Evolutionary conservation across 2,888 invertebrate genomes (phyloP), one percentile per base, ranked within the genome.

Genomic region (Acleris emargana): DNA sequence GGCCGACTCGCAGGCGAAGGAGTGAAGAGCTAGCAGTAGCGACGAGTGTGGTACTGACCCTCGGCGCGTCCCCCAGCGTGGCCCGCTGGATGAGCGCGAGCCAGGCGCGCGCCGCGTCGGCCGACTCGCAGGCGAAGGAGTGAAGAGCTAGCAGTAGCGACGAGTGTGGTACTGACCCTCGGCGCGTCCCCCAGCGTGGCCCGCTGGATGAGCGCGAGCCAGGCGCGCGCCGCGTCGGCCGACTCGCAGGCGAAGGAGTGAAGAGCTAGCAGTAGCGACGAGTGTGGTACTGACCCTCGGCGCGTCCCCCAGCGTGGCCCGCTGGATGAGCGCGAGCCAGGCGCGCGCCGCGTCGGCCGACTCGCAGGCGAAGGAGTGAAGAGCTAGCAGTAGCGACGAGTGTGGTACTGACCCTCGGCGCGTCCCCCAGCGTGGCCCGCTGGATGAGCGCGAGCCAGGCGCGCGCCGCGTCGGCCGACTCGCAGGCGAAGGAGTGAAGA

Each of bases 281-380:
- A 0, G 25, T n/a, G 47, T 18, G 47, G 47, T 13, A 18, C 20
- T 43, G 2, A 95, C 95, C 62, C 93, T 90, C 89, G 64, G 95
- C 93, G 68, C 76, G 75, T 61, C 77, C 69, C 45, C 82, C 11
- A 95, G 93, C 71, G 96, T 96, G 76, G 88, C 88, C 72, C 87
- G 82, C 71, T 85, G 83, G 9, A 90, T 81, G 77, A 89, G 88
- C 77, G 84, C 84, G 54, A 97, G 93, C 97, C 97, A 97, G 61
- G 95, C 93, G 45, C 93, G 93, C 73, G 96, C 91, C 47, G 94
- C 94, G 76, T 96, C 96, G 59, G 94, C 90, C 45, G 95, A 94
- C 80, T 96, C 97, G 50, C 96, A 96, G 0, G 97, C 97, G 87
- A 97, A 97, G 88, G 97, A 97, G 85, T n/a, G n/a, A n/a, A n/a